A percentile compares a stretch with the other conserved stretches of the same genome.
Evolutionary conservation across 2,113 vertebrate species (phyloP).

Genomic region (Tragelaphus buxtoni): DNA sequence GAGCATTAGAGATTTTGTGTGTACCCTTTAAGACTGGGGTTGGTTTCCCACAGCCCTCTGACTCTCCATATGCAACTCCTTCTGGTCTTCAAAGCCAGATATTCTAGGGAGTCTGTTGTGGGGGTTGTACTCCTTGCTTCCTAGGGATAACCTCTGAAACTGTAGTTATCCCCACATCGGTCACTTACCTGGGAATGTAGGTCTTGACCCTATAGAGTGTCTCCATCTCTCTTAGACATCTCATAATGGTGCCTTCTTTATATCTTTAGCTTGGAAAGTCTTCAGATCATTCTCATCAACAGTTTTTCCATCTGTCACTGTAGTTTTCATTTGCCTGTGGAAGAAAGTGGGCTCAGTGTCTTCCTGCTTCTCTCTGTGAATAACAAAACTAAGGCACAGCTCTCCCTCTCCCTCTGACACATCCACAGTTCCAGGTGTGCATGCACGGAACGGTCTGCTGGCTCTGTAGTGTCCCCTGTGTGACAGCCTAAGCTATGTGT

Average conservation of each 20-base stretch:
- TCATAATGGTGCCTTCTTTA: neutral
- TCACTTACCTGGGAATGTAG: neutral
- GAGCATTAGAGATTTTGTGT: neutral
- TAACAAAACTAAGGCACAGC: neutral
- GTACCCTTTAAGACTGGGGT: neutral
- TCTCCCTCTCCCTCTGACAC: too few relatives aligned
- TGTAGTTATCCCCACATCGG: neutral
- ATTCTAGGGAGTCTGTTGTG: neutral
- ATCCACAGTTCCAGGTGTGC: too few relatives aligned
- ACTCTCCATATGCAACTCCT: neutral
- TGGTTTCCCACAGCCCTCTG: neutral
- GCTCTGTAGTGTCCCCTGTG: accelerated
- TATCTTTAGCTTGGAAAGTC: neutral
- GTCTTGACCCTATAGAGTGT: neutral
- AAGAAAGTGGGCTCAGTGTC: neutral
- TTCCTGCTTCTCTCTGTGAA: neutral
- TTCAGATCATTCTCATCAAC: neutral
- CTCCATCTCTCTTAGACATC: neutral
- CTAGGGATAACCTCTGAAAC: neutral
- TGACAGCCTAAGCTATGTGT: neutral
- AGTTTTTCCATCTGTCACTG: neutral
- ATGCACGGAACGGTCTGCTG: neutral
- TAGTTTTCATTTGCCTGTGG: neutral
- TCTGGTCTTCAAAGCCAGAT: neutral
- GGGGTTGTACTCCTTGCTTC: neutral